Conservation (phyloP, 1,140 invertebrate species). For the Hetaerina americana region DNA sequence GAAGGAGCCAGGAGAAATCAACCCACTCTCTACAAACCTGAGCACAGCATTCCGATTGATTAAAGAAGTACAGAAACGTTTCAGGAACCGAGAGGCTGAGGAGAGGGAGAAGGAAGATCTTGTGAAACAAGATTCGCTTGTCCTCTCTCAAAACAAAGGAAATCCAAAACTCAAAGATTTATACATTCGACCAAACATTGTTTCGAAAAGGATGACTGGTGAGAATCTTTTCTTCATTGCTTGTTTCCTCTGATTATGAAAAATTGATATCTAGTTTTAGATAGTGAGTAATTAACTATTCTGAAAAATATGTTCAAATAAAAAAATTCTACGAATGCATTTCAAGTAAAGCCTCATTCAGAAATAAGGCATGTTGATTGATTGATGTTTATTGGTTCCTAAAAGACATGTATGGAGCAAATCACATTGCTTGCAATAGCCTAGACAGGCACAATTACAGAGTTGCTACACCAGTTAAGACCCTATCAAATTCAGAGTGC, state of each 20-base stretch:
- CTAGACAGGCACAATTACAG: too few species aligned
- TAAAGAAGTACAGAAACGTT: constrained; percentile 99
- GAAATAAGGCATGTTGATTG: too few species aligned
- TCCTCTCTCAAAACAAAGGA: constrained; percentile 89
- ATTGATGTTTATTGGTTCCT: too few species aligned
- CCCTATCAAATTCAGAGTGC: neutral
- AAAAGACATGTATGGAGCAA: too few species aligned
- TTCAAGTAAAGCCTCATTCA: too few species aligned
- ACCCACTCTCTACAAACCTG: constrained; percentile 87
- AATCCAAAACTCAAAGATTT: constrained; percentile 98
- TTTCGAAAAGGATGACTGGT: constrained; percentile 91
- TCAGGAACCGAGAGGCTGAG: constrained; percentile 94
- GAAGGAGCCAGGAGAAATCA: constrained; percentile 94
- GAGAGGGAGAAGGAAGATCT: constrained; percentile 97
- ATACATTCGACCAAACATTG: constrained; percentile 96
- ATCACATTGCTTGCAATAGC: too few species aligned
- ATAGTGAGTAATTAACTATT: too few species aligned
- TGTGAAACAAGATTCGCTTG: constrained; percentile 96
- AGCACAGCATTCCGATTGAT: constrained; percentile 94
- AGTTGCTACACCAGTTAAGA: too few species aligned
- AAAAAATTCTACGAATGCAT: too few species aligned
- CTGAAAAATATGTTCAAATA: too few species aligned
- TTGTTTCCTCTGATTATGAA: too few species aligned
- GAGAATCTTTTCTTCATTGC: constrained; percentile 7
- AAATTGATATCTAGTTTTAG: too few species aligned